Evolutionary conservation across 2,113 vertebrate genomes (phyloP), one percentile per base, ranked within the genome.

Genomic region (Tetraodon nigroviridis): DNA sequence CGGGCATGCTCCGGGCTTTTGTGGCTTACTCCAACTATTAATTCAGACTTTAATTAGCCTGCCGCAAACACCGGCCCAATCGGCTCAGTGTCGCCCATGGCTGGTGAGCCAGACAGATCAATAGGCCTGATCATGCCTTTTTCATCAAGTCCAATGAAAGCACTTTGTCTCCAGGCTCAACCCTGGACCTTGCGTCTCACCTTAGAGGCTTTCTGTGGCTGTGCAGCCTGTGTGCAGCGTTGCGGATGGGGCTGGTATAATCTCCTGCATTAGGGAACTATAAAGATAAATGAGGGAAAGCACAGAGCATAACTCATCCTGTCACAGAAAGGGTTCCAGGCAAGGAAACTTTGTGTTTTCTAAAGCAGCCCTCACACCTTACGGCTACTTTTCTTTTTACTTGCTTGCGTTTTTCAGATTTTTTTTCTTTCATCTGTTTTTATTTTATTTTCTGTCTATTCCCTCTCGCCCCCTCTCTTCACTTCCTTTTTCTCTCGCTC

Each of bases 211-310:
- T 69, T 75, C 60, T 55, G 69, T 63, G 62, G 78, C 73, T 66
- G 71, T 48, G 32, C 75, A 62, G 60, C 69, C 72, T 65, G 78
- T 78, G 84, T 74, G 76, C 79, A 71, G 70, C 22, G 75, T 78
- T 81, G 84, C 80, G 47, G 80, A 77, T 69, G 63, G 64, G 78
- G 81, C 81, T 69, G 79, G 69, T 88, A 89, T 90, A 88, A 91
- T 88, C 85, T 83, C 80, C 81, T 73, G 86, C 83, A 89, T 90
- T 88, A 85, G 84, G 69, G 85, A 87, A 85, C 80, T 82, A 85
- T 86, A 80, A 89, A 90, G 90, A 91, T 89, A 88, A 90, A 90
- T 91, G 87, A 84, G 85, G 77, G 74, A 71, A 74, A 60, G 64
- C 51, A 69, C 62, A 69, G 79, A 82, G 80, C 84, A 89, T 90